Evolutionary conservation across 2,888 invertebrate species (phyloP), one percentile per base, ranked within the genome.

Genomic region (Selenia dentaria): DNA sequence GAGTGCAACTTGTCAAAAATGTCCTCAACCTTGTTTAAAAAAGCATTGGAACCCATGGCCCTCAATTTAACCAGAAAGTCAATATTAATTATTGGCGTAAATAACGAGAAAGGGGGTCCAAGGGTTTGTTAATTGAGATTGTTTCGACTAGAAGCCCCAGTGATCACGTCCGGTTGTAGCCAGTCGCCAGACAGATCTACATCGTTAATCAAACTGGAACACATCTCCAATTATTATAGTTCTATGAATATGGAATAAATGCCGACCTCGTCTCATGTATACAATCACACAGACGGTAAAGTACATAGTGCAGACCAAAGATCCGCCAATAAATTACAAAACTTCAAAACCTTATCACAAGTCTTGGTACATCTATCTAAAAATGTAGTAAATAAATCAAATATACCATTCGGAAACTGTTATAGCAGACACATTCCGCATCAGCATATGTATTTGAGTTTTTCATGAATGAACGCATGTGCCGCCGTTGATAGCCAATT

Each of bases 381-480:
- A 41, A 34, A 40, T 35, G 34, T 25, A 46, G 26, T 31, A 29
- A 36, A 41, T 37, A 40, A 32, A 35, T 40, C 29, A 32, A 32
- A 35, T 41, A 38, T 37, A 41, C 24, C 32, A 32, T 28, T 41
- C 20, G 41, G 41, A 37, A 32, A 32, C 28, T 27, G 40, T 36
- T 41, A 41, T 47, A 36, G 39, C 47, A 36, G 47, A 51, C 45
- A 56, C 40, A 39, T 52, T 44, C 43, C 31, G 39, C 28, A 38
- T 33, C 40, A 40, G 54, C 59, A 51, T 53, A 54, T 48, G 49
- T 54, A 44, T 56, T 46, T 34, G 48, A 51, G 54, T 56, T 54
- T 56, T 56, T 56, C 59, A 59, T 59, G 59, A 59, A 59, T 59
- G 59, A 59, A 59, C 56, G 59, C 59, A 59, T 59, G 59, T 59